These are phyloP conservation scores for Harlomillsia oculata DNA, from an alignment of 1,140 invertebrate genomes.

Conservation along the genomic window DNA sequence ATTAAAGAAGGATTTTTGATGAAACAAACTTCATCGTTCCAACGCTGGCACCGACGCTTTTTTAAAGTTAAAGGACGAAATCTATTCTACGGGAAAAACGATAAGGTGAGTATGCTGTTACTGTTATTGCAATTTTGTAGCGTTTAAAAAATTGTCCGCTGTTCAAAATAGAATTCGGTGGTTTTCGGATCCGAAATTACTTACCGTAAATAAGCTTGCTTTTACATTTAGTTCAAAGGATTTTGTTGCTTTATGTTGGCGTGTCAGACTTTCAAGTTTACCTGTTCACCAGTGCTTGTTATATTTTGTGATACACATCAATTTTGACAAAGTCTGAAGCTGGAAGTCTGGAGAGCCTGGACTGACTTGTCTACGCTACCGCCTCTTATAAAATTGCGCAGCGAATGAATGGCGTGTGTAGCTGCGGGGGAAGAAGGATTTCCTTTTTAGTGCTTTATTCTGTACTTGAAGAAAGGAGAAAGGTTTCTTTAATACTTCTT, in stretches of 20 bases:
- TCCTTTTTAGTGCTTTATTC: too few relatives aligned
- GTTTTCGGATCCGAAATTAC: not conserved
- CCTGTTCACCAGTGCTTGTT: not conserved
- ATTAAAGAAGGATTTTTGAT: slow-evolving; percentile 72
- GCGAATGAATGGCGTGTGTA: too few relatives aligned
- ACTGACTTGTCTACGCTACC: too few relatives aligned
- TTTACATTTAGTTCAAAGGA: not conserved
- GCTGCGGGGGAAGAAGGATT: too few relatives aligned
- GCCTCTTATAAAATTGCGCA: too few relatives aligned
- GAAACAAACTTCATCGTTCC: slow-evolving; percentile 76
- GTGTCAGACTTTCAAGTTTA: too few relatives aligned
- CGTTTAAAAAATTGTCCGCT: not conserved
- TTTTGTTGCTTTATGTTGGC: too few relatives aligned
- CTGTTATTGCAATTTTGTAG: not conserved
- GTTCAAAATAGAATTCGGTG: not conserved
- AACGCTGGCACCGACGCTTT: slow-evolving; percentile 70
- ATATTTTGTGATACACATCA: not conserved
- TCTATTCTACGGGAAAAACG: slow-evolving; percentile 74
- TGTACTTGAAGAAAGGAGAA: too few relatives aligned
- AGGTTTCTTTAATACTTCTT: too few relatives aligned
- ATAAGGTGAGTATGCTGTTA: slow-evolving; percentile 52
- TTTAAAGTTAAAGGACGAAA: slow-evolving; percentile 69
- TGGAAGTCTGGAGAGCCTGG: too few relatives aligned
- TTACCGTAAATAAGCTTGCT: not conserved
- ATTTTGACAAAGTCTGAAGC: too few relatives aligned